These are phyloP conservation scores for Felis chaus DNA, from an alignment of 2,113 vertebrate species.

Conservation along the genomic window DNA sequence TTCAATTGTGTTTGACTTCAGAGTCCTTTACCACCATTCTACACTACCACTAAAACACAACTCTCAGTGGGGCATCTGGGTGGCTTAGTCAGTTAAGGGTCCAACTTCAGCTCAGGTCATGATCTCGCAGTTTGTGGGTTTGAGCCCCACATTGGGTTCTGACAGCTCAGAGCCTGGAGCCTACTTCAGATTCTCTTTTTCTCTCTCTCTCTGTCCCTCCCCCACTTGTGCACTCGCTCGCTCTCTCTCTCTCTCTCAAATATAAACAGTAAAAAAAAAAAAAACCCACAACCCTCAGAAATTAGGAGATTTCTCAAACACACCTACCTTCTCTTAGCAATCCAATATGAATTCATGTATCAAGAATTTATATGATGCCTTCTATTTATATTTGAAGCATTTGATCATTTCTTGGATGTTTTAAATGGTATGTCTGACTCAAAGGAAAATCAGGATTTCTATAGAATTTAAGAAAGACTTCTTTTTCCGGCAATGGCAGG, in stretches of 20 bases:
- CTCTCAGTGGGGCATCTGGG: not conserved
- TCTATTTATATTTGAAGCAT: not conserved
- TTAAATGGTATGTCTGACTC: not conserved
- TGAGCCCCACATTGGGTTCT: no score
- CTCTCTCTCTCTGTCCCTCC: no score
- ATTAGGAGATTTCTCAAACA: not conserved
- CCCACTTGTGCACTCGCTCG: fast-evolving
- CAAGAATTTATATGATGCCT: not conserved
- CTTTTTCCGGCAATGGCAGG: not conserved
- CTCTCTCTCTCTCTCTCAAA: no score
- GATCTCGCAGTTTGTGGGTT: no score
- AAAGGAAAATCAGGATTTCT: not conserved
- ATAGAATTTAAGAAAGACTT: constrained; percentile 1
- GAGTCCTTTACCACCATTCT: not conserved
- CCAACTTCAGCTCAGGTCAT: no score
- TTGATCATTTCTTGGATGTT: not conserved
- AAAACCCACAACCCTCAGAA: not conserved
- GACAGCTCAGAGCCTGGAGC: no score
- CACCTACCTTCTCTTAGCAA: not conserved
- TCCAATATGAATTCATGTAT: not conserved
- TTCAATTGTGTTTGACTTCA: not conserved
- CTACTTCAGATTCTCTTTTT: no score
- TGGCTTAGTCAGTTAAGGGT: no score
- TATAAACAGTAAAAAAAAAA: no score
- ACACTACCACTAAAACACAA: not conserved